Base-by-base conservation (phyloP, 2,888 invertebrate species). In the Lasioglossum calceatum region DNA sequence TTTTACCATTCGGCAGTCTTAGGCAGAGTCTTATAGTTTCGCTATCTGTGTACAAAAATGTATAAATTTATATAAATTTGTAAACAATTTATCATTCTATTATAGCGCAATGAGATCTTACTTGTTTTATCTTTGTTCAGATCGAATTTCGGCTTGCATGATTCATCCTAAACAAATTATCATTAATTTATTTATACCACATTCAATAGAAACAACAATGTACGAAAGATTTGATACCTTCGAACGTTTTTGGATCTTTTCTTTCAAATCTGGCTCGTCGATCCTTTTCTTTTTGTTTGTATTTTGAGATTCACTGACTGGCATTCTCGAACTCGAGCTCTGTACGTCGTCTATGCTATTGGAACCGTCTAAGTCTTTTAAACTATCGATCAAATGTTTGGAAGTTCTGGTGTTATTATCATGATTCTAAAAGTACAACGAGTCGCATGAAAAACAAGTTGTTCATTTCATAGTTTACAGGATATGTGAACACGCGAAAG, bases 1-100 rank as follows among this genome's bases (percentile, higher is more conserved):
- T 95, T 75, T 93, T 93, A 76, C 95, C 95, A 88, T 91, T 94
- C 73, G 95, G 95, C 82, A 95, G 83, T 89, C 95, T 92, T 77
- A 95, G 87, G 85, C 95, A 95, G 71, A 95, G 88, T 85, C 94
- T 92, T 84, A 95, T 81, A 67, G 94, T 93, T 84, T 93, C 93
- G 75, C 92, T 92, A 71, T 81, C 91, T 93, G 54, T 16, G 27
- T 42, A 77, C 36, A 77, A 81, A 61, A 67, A 85, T 64, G 70
- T 81, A 32, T 39, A 23, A n/a, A 23, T 23, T 42, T 42, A n/a
- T 14, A 70, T 39, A 10, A 14, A 67, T 4, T 71, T 71, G 4
- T 5, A 76, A 61, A 42, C 44, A 16, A 19, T 14, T 67, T 27
- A n/a, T n/a, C 3, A 32, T 44, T 44, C 3, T 54, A 78, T 75